Percentiles rank a stretch among this genome's conserved stretches.
These are phyloP conservation scores for Brevimyrus niger DNA, from an alignment of 2,113 vertebrate genomes.

Conservation along the genomic window DNA sequence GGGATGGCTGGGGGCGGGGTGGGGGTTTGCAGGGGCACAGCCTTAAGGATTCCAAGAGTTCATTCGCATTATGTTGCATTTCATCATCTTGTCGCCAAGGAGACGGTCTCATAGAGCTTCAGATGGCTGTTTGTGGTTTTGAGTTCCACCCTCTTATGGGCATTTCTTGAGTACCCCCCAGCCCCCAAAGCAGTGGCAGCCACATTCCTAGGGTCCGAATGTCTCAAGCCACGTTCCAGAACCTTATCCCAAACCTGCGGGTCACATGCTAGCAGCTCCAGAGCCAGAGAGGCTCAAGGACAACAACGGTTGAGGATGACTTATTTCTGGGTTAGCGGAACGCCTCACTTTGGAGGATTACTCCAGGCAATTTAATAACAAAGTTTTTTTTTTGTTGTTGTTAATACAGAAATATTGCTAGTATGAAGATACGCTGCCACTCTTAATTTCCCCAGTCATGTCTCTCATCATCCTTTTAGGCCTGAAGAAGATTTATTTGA, in stretches of 20 bases:
- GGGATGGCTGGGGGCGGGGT: neutral
- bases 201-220: no score
- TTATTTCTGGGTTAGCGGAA: slow-evolving; percentile 14
- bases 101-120: neutral
- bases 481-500: neutral
- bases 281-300: neutral
- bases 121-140: neutral
- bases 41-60: neutral
- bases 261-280: neutral
- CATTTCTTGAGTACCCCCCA: neutral
- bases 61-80: neutral
- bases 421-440: slow-evolving; percentile 8
- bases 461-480: neutral
- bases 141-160: neutral
- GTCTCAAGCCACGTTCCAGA: neutral
- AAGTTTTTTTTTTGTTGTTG: neutral
- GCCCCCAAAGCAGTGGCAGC: neutral
- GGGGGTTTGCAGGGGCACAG: neutral
- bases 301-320: neutral
- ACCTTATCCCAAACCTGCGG: neutral
- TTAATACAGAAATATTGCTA: slow-evolving; percentile 14
- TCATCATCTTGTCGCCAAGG: neutral
- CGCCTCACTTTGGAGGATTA: slow-evolving; percentile 1
- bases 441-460: slow-evolving; percentile 4
- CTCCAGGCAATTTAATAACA: slow-evolving; percentile 12